Base-by-base conservation (phyloP, 92 coral and sea anemone species). In the Heliopora coerulea region DNA sequence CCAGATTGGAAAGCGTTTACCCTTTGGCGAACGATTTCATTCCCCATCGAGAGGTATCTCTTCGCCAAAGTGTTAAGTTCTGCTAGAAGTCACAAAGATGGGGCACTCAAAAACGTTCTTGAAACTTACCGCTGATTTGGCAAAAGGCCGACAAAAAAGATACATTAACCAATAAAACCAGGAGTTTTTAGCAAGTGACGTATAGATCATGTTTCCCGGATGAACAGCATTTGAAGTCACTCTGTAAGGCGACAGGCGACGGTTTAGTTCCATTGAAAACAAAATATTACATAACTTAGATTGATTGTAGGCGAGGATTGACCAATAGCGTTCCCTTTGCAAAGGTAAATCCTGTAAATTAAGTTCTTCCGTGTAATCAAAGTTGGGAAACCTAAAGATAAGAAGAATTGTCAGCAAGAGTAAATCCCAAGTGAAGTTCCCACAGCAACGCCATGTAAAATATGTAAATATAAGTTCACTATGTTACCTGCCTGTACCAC, bases 191-290 rank as follows among this genome's bases (percentile, higher is more conserved):
- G 88, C 68, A 33, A 93, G 66, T 52, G 96, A 84, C 14, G 98
- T 87, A 76, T 81, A 87, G 61, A 93, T 90, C 70, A 93, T 54
- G 62, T 93, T 93, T 25, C 98, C 96, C 11, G 98, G 98, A 82
- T 93, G 96, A 8, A 90, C 91, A 10, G 98, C 96, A 76, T 87
- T 87, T 32, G 91, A 78, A 5, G 96, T 90, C n/a, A 93, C 96
- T 15, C 98, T 95, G 26, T 82, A 69, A 59, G 89, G 56, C 40
- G 81, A 83, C 1, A 89, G 78, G 13, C 96, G 88, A 14, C 95
- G 86, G 65, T 90, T 90, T 17, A 93, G 81, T 41, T 93, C 98
- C 96, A 87, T 87, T 17, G 98, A 84, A 11, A 93, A 87, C 61
- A 93, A 64, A 31, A 93, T 62, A 80, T 86, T 82, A 44, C 98